Base-by-base conservation (phyloP, 2,113 vertebrate species). In the Erpornis zantholeuca region DNA sequence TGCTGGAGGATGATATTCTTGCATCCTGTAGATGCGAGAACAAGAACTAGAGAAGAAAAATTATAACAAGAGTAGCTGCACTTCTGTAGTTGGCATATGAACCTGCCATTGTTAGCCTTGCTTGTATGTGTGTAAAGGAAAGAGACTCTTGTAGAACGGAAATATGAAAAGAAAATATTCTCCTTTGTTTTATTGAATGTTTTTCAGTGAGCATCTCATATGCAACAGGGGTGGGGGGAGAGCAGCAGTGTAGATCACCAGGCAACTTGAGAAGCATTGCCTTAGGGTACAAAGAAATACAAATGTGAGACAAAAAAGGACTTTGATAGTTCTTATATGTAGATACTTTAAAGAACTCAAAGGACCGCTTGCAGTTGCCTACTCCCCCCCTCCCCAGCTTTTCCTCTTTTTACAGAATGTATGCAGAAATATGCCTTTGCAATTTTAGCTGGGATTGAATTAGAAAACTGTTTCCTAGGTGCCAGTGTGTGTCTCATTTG, bases 151-250 rank as follows among this genome's bases (percentile, higher is more conserved):
- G 7, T 24, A 60, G 20, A 71, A 60, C 8, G 47, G 29, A 86
- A 83, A 52, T 36, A 42, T 52, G 5, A 29, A 65, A 77, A 70
- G 3, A 86, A 88, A 40, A 31, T 52, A 1, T 79, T 4, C 35
- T 70, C 21, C 15, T 63, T 90, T 80, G 27, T 42, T 88, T 78
- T 52, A n/a, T 7, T 80, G 16, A 1, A 0, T 36, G 11, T 77
- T 94, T 94, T 73, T 63, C 23, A 21, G n/a, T 73, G 33, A 66
- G 29, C 35, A 45, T 63, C 0, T 1, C 7, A 8, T 50, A 33
- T 35, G 10, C 38, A 63, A 0, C 2, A 2, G 3, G 16, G 1
- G 2, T 59, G 11, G 10, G 29, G 27, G 15, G 15, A 89, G 6
- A 42, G 25, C 33, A 73, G 6, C 29, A 29, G 16, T 64, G 38